Conservation (phyloP, 2,797 vertebrate genomes). For the Lophius americanus region DNA sequence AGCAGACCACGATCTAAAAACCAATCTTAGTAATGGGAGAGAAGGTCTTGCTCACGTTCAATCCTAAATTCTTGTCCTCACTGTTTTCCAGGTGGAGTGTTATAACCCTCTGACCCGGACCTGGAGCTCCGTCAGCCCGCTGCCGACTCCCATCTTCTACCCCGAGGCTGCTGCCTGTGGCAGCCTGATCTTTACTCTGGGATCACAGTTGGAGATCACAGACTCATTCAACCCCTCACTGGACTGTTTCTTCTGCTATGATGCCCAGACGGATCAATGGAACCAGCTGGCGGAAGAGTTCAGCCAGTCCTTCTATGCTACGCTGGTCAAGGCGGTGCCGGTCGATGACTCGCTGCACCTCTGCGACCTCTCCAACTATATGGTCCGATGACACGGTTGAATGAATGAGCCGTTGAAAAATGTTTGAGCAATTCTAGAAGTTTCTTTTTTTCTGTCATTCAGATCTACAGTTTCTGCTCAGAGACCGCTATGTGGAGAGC, state of each 20-base stretch:
- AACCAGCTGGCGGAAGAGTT: conserved; percentile 94
- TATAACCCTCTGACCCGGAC: conserved; percentile 87
- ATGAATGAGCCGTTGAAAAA: background rate
- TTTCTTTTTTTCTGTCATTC: background rate
- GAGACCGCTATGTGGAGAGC: conserved; percentile 94
- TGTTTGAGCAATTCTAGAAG: background rate
- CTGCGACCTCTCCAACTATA: conserved; percentile 97
- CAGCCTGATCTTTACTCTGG: conserved; percentile 91
- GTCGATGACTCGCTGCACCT: conserved; percentile 90
- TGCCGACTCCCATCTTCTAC: conserved; percentile 93
- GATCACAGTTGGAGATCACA: conserved; percentile 92
- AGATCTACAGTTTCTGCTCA: conserved; percentile 95
- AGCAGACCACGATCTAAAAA: background rate
- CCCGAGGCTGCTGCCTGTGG: conserved; percentile 92
- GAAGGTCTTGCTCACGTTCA: background rate
- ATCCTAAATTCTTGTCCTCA: background rate
- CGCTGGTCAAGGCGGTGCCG: conserved; percentile 92
- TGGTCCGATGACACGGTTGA: conserved; percentile 64
- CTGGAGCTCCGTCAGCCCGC: conserved; percentile 89
- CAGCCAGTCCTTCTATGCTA: conserved; percentile 96
- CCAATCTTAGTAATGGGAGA: background rate
- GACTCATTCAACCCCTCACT: conserved; percentile 96
- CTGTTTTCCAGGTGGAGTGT: conserved; percentile 85
- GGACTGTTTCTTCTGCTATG: conserved; percentile 95
- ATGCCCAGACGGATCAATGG: conserved; percentile 91